A percentile compares a stretch with the other conserved stretches of the same genome.
Conservation (phyloP, 2,888 invertebrate genomes). For the Carterocephalus palaemon region DNA sequence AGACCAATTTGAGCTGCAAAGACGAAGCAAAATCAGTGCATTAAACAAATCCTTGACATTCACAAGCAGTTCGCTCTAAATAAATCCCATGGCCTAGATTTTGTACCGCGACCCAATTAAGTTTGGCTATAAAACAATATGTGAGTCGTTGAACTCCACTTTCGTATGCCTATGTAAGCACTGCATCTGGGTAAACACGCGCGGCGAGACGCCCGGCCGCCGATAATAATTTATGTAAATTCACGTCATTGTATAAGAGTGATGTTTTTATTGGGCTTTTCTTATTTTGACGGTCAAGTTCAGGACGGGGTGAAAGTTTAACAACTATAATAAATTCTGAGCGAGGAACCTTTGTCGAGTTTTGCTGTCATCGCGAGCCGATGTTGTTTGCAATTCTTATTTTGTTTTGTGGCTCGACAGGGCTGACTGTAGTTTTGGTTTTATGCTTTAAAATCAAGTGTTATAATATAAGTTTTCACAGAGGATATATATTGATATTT, state of each 20-base stretch:
- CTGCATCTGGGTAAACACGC: conserved; percentile 63
- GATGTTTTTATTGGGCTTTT: conserved; percentile 70
- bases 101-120: conserved; percentile 70
- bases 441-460: too few relatives aligned
- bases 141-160: conserved; percentile 70
- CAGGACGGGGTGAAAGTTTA: conserved; percentile 60
- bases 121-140: conserved; percentile 72
- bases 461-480: too few relatives aligned
- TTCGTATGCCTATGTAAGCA: conserved; percentile 68
- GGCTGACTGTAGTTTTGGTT: neutral
- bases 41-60: conserved; percentile 23
- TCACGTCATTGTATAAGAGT: conserved; percentile 71
- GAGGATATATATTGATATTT: too few relatives aligned
- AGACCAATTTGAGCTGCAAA: conserved; percentile 33
- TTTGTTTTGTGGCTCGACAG: conserved; percentile 9
- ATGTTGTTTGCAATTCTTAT: conserved; percentile 23
- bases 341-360: conserved; percentile 21
- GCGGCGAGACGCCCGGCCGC: conserved; percentile 61
- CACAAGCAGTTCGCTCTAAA: conserved; percentile 39
- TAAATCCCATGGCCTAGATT: conserved; percentile 60
- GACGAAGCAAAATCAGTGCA: conserved; percentile 10
- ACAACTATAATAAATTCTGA: conserved; percentile 48
- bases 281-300: conserved; percentile 76
- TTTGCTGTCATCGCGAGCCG: conserved; percentile 19
- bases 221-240: conserved; percentile 79